Base-by-base conservation (phyloP, 2,113 vertebrate species). In the Coregonus clupeaformis region DNA sequence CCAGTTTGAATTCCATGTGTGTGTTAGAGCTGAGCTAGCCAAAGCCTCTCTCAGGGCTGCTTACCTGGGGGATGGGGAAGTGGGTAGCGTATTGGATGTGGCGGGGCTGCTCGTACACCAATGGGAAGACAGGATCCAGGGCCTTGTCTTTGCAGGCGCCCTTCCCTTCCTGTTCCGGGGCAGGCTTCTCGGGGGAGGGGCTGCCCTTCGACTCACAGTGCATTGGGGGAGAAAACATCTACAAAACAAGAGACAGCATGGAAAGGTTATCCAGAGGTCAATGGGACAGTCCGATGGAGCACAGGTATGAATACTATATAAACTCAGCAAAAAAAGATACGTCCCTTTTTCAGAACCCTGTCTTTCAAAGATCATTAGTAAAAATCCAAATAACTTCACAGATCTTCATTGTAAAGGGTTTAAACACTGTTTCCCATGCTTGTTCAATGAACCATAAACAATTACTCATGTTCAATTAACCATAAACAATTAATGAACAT, bases 21-120 rank as follows among this genome's bases (percentile, higher is more conserved):
- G 36, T 12, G 36, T 42, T 12, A 42, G 36, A 42, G 9, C 36
- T 42, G 9, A 42, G 36, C 32, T 6, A 32, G 32, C 2, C 36
- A 42, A 42, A 42, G 9, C 36, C 71, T 30, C 20, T 18, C 20
- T 62, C 27, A 4, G 20, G 24, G n/a, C 20, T 6, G 81, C 86
- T 90, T 74, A 99, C 98, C 97, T 99, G 98, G 78, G 97, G 97
- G 82, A 99, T 99, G n/a, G 98, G 98, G 82, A 99, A 99, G 89
- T 99, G 98, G 0, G 97, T 98, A 83, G 97, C 96, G 69, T 99
- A 99, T 89, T 99, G 98, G 84, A 99, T 98, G 74, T 99, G 98
- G 12, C 98, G 93, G 0, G 97, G 96, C 80, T 98, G 98, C 74
- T 99, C 98, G 3, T 99, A 98, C 70, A 98, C 91, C n/a, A 96